Evolutionary conservation across 2,797 vertebrate genomes (phyloP).

Genomic region (Fistularia commersonii): DNA sequence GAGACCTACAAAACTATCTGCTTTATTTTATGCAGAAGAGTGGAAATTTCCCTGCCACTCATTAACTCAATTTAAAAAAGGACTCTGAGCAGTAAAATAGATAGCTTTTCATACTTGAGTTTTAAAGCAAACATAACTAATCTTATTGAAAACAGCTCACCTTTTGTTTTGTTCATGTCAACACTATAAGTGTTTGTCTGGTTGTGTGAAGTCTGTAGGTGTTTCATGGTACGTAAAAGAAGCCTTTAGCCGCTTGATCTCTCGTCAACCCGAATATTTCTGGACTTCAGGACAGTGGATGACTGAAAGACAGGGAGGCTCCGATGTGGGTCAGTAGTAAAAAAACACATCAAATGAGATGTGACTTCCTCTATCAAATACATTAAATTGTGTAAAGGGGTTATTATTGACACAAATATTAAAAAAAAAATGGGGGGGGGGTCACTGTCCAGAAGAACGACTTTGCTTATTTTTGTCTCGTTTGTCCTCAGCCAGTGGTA

Average conservation of each 20-base stretch:
- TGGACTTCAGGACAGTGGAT: constrained; percentile 96
- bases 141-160: too few relatives aligned
- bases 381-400: background rate
- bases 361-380: background rate
- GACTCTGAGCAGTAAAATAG: too few relatives aligned
- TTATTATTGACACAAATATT: too few relatives aligned
- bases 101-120: too few relatives aligned
- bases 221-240: constrained; percentile 61
- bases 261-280: constrained; percentile 76
- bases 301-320: constrained; percentile 86
- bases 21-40: too few relatives aligned
- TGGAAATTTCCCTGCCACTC: too few relatives aligned
- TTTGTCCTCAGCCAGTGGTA: constrained; percentile 69
- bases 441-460: background rate
- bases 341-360: background rate
- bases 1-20: too few relatives aligned
- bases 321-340: constrained; percentile 81
- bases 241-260: constrained; percentile 73
- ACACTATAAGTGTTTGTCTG: background rate
- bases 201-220: constrained; percentile 72
- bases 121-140: too few relatives aligned
- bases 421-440: background rate
- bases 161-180: too few relatives aligned
- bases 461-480: background rate
- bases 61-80: too few relatives aligned